Base-by-base conservation (phyloP, 2,113 vertebrate species). In the Bubo scandiacus region DNA sequence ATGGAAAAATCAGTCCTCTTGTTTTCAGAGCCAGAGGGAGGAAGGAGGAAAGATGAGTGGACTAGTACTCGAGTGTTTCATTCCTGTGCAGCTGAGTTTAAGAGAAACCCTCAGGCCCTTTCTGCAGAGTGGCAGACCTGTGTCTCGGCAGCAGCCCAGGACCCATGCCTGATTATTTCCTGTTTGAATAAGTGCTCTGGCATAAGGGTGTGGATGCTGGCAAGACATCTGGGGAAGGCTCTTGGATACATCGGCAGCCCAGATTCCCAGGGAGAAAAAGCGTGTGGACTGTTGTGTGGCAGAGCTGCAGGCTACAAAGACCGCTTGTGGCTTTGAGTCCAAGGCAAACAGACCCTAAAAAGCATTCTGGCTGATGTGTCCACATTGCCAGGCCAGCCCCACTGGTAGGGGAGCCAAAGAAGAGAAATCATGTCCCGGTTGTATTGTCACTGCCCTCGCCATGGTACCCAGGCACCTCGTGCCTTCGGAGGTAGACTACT, bases 341-440 rank as follows among this genome's bases (percentile, higher is more conserved):
- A 72, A 85, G 92, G 87, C 78, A 93, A 94, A 94, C 17, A 94
- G 85, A 65, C 45, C 75, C 71, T 85, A 90, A 88, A 87, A 94
- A 86, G 45, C 74, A 30, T 90, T 92, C 88, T 93, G 96, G 67
- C 58, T 70, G 29, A 62, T 81, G 43, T 47, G 20, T 38, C 47
- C 75, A 47, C 29, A 74, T 63, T 83, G 32, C 25, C 29, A 86
- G 71, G 67, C 49, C 71, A 93, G 51, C 26, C 45, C 40, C 2
- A 4, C n/a, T 81, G 74, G 22, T 51, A 94, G 54, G 29, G 22
- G 43, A 94, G 59, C 32, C 59, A 68, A 94, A 55, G 88, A 88
- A 47, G 18, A 93, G 85, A 92, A 94, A 88, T 89, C 88, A 72
- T 57, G 55, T 70, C 71, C 62, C 9, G 1, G 15, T 43, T 88